A percentile compares a stretch with the other conserved stretches of the same genome.
These are phyloP conservation scores for Alexandromys oeconomus DNA, from an alignment of 2,797 vertebrate species.

Conservation along the genomic window DNA sequence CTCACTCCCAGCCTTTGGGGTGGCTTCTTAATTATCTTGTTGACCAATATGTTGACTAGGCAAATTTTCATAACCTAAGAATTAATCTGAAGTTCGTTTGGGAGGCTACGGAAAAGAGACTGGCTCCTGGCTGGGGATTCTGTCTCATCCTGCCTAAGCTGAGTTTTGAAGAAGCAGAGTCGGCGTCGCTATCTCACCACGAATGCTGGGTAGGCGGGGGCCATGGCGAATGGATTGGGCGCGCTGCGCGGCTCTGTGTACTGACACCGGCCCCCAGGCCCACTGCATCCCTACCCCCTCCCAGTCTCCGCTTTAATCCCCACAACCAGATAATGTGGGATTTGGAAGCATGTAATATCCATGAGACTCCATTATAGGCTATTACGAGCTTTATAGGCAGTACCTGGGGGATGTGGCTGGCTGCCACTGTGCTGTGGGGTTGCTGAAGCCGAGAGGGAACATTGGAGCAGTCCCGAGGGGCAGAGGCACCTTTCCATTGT, in stretches of 20 bases:
- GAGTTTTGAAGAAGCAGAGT: conserved; percentile 67
- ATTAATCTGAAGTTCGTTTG: conserved; percentile 45
- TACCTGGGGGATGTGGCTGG: conserved; percentile 70
- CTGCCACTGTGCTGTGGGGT: conserved; percentile 44
- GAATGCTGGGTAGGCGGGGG: conserved; percentile 76
- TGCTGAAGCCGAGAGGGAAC: neutral
- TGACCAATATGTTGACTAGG: conserved; percentile 47
- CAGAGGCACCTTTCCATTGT: conserved; percentile 36
- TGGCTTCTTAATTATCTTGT: conserved; percentile 50
- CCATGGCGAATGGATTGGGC: conserved; percentile 81
- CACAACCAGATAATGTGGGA: conserved; percentile 85
- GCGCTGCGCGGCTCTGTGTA: conserved; percentile 82
- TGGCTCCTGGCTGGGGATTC: conserved; percentile 9
- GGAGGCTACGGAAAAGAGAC: conserved; percentile 26
- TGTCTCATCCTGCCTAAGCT: neutral
- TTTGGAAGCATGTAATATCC: conserved; percentile 86
- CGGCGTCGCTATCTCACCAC: conserved; percentile 14
- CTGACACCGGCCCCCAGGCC: conserved; percentile 79
- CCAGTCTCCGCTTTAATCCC: conserved; percentile 83
- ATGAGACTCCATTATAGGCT: conserved; percentile 85
- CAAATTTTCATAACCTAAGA: conserved; percentile 55
- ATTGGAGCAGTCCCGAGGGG: neutral
- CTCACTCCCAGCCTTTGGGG: neutral
- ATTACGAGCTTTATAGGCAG: conserved; percentile 80
- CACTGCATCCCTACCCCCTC: conserved; percentile 72